These are phyloP conservation scores for Dermatophagoides farinae DNA, from an alignment of 1,140 invertebrate genomes.

Conservation along the genomic window DNA sequence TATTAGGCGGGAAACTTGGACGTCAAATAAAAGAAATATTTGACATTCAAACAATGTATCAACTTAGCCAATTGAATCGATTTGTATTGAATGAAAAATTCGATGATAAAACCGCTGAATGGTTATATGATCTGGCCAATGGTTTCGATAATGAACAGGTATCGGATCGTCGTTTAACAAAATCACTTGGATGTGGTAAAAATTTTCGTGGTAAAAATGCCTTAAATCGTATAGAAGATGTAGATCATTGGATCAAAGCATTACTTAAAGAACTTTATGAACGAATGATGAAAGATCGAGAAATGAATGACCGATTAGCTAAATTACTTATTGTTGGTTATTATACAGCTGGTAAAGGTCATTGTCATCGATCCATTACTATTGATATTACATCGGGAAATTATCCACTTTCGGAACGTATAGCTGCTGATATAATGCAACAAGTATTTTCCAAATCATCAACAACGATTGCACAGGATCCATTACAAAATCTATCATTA, in stretches of 20 bases:
- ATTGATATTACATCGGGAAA: background rate
- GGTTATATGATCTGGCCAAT: slow-evolving; percentile 63
- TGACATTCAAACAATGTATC: slow-evolving; percentile 50
- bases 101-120: slow-evolving; percentile 68
- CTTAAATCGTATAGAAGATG: slow-evolving; percentile 21
- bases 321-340: slow-evolving; percentile 13
- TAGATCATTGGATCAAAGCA: slow-evolving; percentile 53
- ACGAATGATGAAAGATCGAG: slow-evolving; percentile 51
- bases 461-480: slow-evolving; percentile 8
- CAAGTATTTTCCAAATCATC: background rate
- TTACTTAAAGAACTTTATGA: slow-evolving; percentile 60
- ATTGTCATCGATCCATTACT: slow-evolving; percentile 5
- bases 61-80: slow-evolving; percentile 44
- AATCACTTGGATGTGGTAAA: slow-evolving; percentile 88
- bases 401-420: slow-evolving; percentile 6
- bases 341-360: background rate
- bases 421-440: slow-evolving; percentile 10
- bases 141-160: slow-evolving; percentile 76
- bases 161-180: slow-evolving; percentile 52
- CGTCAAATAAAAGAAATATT: slow-evolving; percentile 44
- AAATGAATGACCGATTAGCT: slow-evolving; percentile 14
- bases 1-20: slow-evolving; percentile 74
- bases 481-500: slow-evolving; percentile 10
- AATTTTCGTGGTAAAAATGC: slow-evolving; percentile 50
- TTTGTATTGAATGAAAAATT: slow-evolving; percentile 45